Base-by-base conservation (phyloP, 2,888 invertebrate species). In the Agelastica alni region DNA sequence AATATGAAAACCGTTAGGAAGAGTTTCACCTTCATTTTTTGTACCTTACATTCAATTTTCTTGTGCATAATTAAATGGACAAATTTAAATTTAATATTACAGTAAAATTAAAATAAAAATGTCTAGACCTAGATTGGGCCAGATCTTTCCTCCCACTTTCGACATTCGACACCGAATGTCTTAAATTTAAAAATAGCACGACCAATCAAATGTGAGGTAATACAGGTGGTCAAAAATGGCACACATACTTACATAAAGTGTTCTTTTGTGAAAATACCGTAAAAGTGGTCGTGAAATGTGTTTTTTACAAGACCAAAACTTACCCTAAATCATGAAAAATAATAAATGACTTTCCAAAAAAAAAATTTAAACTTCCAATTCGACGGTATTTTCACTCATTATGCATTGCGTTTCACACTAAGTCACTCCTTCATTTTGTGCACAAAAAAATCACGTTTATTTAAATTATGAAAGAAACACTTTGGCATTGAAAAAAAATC, bases 401-500 rank as follows among this genome's bases (percentile, higher is more conserved):
- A 26, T 26, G 26, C 26, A 26, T 36, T 16, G 2, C 9, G n/a
- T 6, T 14, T 17, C 34, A 34, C 12, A 30, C 20, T 28, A 42
- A 1, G 18, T 46, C 53, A 46, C 46, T 44, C 34, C 26, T 4
- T 18, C 22, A 20, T 41, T 20, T 14, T 37, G 41, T 12, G 7
- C 47, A 42, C 53, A 20, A 41, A 30, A n/a, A 53, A 16, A 31
- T 26, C 42, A 47, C 39, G n/a, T 48, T 48, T 28, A 18, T 14
- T 12, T 32, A 17, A 6, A 31, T 34, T n/a, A 9, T 22, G 14
- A 14, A 26, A 44, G 22, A 39, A 43, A 18, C 54, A 48, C 54
- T 48, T 46, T 32, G 32, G 32, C 44, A 36, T 20, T 20, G 34
- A 37, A 55, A 55, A 54, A 54, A 51, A 47, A 37, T 39, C 51